Conservation (phyloP, 2,797 vertebrate species). For the Phaenicophaeus curvirostris region DNA sequence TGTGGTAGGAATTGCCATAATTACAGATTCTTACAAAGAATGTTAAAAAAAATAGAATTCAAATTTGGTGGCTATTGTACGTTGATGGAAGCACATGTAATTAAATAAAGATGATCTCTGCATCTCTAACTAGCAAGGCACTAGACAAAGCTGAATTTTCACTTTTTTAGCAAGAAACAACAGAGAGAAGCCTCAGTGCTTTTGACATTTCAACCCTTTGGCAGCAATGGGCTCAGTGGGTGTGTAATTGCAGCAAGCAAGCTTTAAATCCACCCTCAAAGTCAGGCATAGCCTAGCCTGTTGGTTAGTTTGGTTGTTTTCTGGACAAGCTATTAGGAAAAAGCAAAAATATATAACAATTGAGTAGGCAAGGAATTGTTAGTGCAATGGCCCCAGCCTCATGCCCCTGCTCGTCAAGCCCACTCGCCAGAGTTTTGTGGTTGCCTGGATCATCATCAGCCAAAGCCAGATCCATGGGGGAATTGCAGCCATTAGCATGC, state of each 20-base stretch:
- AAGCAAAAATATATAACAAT: background rate
- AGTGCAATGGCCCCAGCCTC: fast-evolving
- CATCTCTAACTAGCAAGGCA: background rate
- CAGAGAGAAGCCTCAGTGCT: background rate
- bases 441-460: background rate
- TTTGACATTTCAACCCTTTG: background rate
- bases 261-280: background rate
- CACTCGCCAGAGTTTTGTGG: background rate
- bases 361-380: background rate
- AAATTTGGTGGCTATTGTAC: background rate
- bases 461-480: background rate
- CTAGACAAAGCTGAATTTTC: background rate
- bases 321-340: background rate
- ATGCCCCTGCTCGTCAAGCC: background rate
- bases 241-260: background rate
- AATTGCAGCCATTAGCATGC: background rate
- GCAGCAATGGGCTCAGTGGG: fast-evolving
- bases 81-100: background rate
- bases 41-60: background rate
- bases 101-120: conserved; percentile 49
- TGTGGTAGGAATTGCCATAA: background rate
- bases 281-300: background rate
- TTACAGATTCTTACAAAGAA: conserved; percentile 26
- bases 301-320: background rate
- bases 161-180: background rate